These are phyloP conservation scores for Graphium colonna DNA, from an alignment of 2,888 invertebrate genomes.

Conservation along the genomic window DNA sequence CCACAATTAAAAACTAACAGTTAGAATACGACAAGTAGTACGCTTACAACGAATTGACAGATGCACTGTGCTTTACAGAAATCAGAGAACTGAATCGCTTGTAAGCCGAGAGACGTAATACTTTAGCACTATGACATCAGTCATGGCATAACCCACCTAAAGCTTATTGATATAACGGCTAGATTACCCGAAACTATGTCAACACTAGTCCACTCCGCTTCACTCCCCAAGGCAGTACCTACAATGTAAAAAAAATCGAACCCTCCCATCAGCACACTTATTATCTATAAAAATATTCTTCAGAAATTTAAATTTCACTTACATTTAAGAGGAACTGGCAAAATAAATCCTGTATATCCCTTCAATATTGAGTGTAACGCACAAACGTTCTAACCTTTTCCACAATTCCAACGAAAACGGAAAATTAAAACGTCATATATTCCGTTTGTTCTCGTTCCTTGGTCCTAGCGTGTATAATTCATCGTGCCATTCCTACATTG, in stretches of 20 bases:
- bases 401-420: constrained; percentile 45
- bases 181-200: constrained; percentile 1
- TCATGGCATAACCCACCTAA: constrained; percentile 18
- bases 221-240: neutral
- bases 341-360: constrained; percentile 75
- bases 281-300: constrained; percentile 71
- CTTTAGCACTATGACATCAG: constrained; percentile 42
- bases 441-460: constrained; percentile 35
- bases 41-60: constrained; percentile 46
- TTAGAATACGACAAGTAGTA: constrained; percentile 48
- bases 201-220: too few relatives aligned
- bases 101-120: constrained; percentile 51
- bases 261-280: constrained; percentile 69
- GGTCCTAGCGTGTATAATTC: constrained; percentile 70
- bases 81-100: constrained; percentile 36
- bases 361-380: constrained; percentile 26
- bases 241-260: constrained; percentile 50
- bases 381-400: constrained; percentile 6
- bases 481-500: constrained; percentile 75
- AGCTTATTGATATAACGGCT: neutral
- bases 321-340: constrained; percentile 79
- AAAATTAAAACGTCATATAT: constrained; percentile 55
- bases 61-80: constrained; percentile 33
- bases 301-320: constrained; percentile 80
- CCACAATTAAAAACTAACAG: constrained; percentile 61